phyloP scores from a whole-genome alignment of 2,888 invertebrate species.

The Colostygia pectinataria region DNA sequence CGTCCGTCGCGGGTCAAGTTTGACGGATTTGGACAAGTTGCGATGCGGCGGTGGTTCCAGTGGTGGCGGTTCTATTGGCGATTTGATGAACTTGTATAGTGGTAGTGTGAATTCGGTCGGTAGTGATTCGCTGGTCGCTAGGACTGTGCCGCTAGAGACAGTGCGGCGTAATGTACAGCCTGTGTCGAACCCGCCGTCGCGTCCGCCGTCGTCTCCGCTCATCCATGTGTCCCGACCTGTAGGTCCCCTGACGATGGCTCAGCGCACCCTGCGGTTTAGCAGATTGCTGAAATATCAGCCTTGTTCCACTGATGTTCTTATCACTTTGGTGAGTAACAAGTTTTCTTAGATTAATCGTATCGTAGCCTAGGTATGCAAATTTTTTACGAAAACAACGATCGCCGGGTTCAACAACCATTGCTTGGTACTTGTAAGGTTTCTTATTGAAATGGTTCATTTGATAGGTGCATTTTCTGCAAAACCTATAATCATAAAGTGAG shows the following conservation, averaged over 20 bases:
- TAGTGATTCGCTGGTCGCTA: constrained; percentile 88
- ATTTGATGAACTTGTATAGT: constrained; percentile 91
- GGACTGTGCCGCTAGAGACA: constrained; percentile 88
- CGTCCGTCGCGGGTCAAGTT: constrained; percentile 87
- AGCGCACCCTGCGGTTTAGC: constrained; percentile 86
- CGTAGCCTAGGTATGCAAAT: too few relatives aligned
- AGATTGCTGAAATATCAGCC: constrained; percentile 86
- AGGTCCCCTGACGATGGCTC: constrained; percentile 85
- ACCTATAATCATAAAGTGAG: constrained; percentile 25
- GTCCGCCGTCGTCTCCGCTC: constrained; percentile 66
- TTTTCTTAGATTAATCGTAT: constrained; percentile 25
- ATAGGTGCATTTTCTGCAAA: constrained; percentile 15
- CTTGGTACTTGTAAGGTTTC: constrained; percentile 26
- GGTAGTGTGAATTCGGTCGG: constrained; percentile 87
- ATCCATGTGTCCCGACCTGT: constrained; percentile 71
- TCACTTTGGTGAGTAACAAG: constrained; percentile 65
- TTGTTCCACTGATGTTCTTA: constrained; percentile 74
- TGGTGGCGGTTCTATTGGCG: constrained; percentile 87
- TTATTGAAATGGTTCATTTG: constrained; percentile 19
- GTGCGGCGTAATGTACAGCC: constrained; percentile 80
- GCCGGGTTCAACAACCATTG: constrained; percentile 24
- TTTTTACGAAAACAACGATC: constrained; percentile 9
- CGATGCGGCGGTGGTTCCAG: constrained; percentile 72
- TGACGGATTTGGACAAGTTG: constrained; percentile 88
- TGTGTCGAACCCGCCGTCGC: constrained; percentile 72